Evolutionary conservation across 1,140 invertebrate genomes (phyloP).

Genomic region (Dinoponera quadriceps): DNA sequence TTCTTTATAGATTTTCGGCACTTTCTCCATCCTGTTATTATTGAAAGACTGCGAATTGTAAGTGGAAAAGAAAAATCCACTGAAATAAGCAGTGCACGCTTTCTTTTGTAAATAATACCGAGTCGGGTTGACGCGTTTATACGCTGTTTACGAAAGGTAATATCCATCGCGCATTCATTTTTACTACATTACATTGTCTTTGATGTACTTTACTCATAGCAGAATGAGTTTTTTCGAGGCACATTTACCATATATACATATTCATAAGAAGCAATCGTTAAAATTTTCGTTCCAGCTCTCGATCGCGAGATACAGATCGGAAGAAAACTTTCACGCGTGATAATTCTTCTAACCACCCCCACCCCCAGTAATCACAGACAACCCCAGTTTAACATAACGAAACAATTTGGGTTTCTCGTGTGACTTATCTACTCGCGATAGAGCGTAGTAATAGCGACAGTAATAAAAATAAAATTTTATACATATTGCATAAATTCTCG

Average conservation of each 20-base stretch:
- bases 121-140: slow-evolving; percentile 9
- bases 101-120: slow-evolving; percentile 46
- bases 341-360: too few relatives aligned
- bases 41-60: too few relatives aligned
- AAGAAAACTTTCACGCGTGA: slow-evolving; percentile 43
- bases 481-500: slow-evolving; percentile 10
- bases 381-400: slow-evolving; percentile 39
- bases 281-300: slow-evolving; percentile 47
- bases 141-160: not conserved
- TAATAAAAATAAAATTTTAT: slow-evolving; percentile 61
- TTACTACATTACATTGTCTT: slow-evolving; percentile 39
- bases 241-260: slow-evolving; percentile 45
- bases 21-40: slow-evolving; percentile 44
- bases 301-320: not conserved
- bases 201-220: slow-evolving; percentile 34
- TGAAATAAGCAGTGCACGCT: too few relatives aligned
- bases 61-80: too few relatives aligned
- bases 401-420: not conserved
- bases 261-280: slow-evolving; percentile 44
- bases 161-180: slow-evolving; percentile 31
- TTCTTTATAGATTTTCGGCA: slow-evolving; percentile 29
- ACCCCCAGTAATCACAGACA: slow-evolving; percentile 39
- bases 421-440: slow-evolving; percentile 7
- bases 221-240: slow-evolving; percentile 60
- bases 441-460: too few relatives aligned